Base-by-base conservation (phyloP, 2,113 vertebrate species). In the Cyprinodon variegatus region DNA sequence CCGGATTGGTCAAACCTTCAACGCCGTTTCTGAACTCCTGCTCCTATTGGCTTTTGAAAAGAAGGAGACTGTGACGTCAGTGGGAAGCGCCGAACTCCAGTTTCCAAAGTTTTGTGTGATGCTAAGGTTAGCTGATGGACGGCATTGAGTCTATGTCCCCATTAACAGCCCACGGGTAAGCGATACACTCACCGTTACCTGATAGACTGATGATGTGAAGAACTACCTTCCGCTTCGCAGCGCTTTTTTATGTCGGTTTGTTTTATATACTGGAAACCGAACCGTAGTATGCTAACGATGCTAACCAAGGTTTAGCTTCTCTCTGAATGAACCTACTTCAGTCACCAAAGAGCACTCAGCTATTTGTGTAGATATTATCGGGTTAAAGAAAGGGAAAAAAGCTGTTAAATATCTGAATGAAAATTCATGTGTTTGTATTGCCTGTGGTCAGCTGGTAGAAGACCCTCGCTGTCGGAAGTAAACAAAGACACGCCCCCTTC, bases 81-180 rank as follows among this genome's bases (percentile, higher is more conserved):
- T 83, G 60, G 76, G 68, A 91, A 88, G 93, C 90, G 92, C 86
- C 84, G 79, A 67, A 74, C 67, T 76, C 70, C 62, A 70, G 76
- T 89, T 90, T 74, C 40, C 66, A 75, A 89, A 90, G 86, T 89
- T 88, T 88, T 65, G 59, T 72, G 61, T 67, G 71, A 77, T 67
- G 83, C 75, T 85, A 81, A 76, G 88, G 71, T 65, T 20, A 82
- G 63, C 86, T 78, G 89, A 89, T 85, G 76, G 86, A 66, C 78
- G 74, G 64, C 86, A 79, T 89, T 76, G 75, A 69, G 43, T 76
- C 70, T 70, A 29, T 71, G 63, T 22, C 45, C 20, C 43, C 8
- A 57, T 53, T 82, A 66, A 46, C 41, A 20, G n/a, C 69, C 7
- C 4, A 59, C 68, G 81, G 86, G 88, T 88, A 75, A 78, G 79